Evolutionary conservation across 2,797 vertebrate genomes (phyloP).

Genomic region (Acrossocheilus wenchowensis): DNA sequence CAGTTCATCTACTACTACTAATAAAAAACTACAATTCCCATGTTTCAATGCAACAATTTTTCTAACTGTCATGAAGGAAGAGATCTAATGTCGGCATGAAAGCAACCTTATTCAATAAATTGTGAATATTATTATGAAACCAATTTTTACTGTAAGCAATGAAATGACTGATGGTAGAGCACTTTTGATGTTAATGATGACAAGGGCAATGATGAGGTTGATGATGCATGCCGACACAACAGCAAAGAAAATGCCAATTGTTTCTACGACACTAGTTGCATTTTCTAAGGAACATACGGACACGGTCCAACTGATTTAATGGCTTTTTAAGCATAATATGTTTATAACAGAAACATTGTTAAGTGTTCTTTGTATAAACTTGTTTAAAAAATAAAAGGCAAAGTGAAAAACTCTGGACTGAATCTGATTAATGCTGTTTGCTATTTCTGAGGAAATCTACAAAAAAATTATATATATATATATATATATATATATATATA

Average conservation of each 20-base stretch:
- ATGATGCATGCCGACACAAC: constrained; percentile 19
- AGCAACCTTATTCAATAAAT: constrained; percentile 1
- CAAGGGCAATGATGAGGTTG: constrained; percentile 21
- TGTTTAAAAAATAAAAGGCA: constrained; percentile 64
- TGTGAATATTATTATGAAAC: not conserved
- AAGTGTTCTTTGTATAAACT: constrained; percentile 67
- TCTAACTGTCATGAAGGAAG: not conserved
- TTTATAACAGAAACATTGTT: constrained; percentile 62
- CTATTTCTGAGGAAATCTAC: too few species aligned
- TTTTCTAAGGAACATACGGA: constrained; percentile 32
- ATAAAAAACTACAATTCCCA: not conserved
- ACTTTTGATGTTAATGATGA: constrained; percentile 4
- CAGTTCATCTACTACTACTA: not conserved
- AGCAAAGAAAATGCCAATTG: not conserved
- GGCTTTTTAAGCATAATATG: constrained; percentile 63
- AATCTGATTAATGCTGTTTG: not conserved
- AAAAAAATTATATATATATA: too few species aligned
- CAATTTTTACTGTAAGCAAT: not conserved
- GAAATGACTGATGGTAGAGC: not conserved
- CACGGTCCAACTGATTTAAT: constrained; percentile 40
- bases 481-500: too few species aligned
- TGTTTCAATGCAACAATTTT: not conserved
- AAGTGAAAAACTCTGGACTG: constrained; percentile 43
- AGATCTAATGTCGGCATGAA: constrained; percentile 8
- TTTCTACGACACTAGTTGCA: constrained; percentile 53